phyloP scores from a whole-genome alignment of 2,888 invertebrate genomes.

The Schrankia costaestrigalis region DNA sequence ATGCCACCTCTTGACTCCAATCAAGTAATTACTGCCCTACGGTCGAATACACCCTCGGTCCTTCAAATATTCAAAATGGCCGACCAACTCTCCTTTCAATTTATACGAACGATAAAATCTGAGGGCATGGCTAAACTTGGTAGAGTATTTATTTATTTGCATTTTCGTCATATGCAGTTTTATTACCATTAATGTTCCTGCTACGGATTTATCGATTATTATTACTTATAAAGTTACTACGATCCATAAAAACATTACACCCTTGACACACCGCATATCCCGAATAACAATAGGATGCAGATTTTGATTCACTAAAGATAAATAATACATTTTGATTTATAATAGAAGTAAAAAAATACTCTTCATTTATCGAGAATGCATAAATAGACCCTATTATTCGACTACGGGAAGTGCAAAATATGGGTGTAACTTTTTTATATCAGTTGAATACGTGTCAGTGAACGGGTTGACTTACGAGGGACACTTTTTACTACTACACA shows the following conservation, averaged over 20 bases:
- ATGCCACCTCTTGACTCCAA: conserved; percentile 78
- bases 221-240: conserved; percentile 40
- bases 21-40: conserved; percentile 80
- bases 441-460: conserved; percentile 73
- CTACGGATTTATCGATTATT: conserved; percentile 36
- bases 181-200: conserved; percentile 8
- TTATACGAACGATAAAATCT: conserved; percentile 65
- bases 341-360: conserved; percentile 78
- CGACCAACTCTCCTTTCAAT: conserved; percentile 51
- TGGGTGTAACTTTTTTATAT: conserved; percentile 78
- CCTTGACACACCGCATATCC: conserved; percentile 78
- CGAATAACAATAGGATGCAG: conserved; percentile 80
- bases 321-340: conserved; percentile 81
- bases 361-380: conserved; percentile 80
- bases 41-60: conserved; percentile 68
- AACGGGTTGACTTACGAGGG: conserved; percentile 76
- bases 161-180: conserved; percentile 6
- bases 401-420: conserved; percentile 79
- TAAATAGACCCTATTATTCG: conserved; percentile 80
- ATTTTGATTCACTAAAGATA: conserved; percentile 79
- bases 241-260: conserved; percentile 74
- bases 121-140: conserved; percentile 15
- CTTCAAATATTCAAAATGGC: conserved; percentile 77
- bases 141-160: conserved; percentile 3
- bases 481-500: conserved; percentile 55